A percentile compares a stretch with the other conserved stretches of the same genome.
These are phyloP conservation scores for Physella acuta DNA, from an alignment of 1,140 invertebrate species.

Conservation along the genomic window DNA sequence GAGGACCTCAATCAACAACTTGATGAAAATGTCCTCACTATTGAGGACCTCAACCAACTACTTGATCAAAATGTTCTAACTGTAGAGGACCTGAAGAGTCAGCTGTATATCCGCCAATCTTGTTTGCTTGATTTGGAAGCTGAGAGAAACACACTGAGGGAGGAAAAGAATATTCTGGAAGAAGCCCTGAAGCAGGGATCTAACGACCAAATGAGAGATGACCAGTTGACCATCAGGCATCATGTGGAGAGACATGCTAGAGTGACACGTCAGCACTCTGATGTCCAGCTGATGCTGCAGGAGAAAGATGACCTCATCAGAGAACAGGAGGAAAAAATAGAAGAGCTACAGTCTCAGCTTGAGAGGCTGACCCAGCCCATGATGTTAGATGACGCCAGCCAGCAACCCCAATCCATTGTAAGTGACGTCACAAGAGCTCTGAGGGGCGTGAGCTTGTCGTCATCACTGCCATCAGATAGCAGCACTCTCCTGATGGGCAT, in stretches of 20 bases:
- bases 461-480: background rate
- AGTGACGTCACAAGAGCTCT: too few relatives aligned
- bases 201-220: too few relatives aligned
- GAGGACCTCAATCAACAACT: too few relatives aligned
- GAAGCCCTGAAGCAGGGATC: background rate
- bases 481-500: slow-evolving; percentile 18
- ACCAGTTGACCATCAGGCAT: too few relatives aligned
- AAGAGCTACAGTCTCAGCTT: slow-evolving; percentile 27
- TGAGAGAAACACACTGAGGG: background rate
- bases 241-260: too few relatives aligned
- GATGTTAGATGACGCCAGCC: too few relatives aligned
- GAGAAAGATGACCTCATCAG: slow-evolving; percentile 6
- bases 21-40: slow-evolving; percentile 17
- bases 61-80: slow-evolving; percentile 19
- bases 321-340: slow-evolving; percentile 21
- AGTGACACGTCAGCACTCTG: too few relatives aligned
- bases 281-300: too few relatives aligned
- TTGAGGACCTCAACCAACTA: slow-evolving; percentile 17
- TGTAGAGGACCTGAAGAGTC: slow-evolving; percentile 16
- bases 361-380: too few relatives aligned
- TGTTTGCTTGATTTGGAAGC: slow-evolving; percentile 13
- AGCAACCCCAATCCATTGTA: too few relatives aligned
- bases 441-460: background rate
- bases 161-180: slow-evolving; percentile 11
- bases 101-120: slow-evolving; percentile 7